Base-by-base conservation (phyloP, 1,140 invertebrate species). In the Physella acuta region DNA sequence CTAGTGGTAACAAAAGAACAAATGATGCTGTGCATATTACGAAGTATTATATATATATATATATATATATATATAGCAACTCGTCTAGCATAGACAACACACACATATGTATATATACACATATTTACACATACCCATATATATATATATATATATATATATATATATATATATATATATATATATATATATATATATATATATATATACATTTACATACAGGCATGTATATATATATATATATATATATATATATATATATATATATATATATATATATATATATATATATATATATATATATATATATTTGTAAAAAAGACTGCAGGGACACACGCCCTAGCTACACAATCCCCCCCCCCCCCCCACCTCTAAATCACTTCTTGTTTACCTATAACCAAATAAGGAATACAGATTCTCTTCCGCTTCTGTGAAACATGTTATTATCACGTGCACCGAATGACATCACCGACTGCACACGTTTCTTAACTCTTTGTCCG, bases 131-230 rank as follows among this genome's bases (percentile, higher is more conserved):
- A 49, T 49, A 49, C 44, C 11, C n/a, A 49, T n/a, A n/a, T 49
- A 49, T n/a, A 49, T 49, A n/a, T n/a, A 49, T 49, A n/a, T n/a
- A 49, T 49, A n/a, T n/a, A 49, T 49, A n/a, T n/a, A 49, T 49
- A 49, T n/a, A 49, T 49, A n/a, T n/a, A 49, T 49, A 49, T n/a
- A 49, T 49, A 49, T n/a, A 49, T 49, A n/a, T n/a, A 49, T 49
- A n/a, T n/a, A 49, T 49, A n/a, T n/a, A 49, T 49, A 49, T n/a
- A 49, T 49, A n/a, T n/a, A 49, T 49, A 49, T n/a, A 49, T 49
- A 49, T n/a, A 49, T 49, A 49, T n/a, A 49, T 49, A 49, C 44
- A 49, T 49, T 14, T n/a, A 49, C n/a, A 49, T n/a, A 49, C n/a
- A 49, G 11, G n/a, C n/a, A 49, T n/a, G n/a, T 49, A 49, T n/a